Evolutionary conservation across 2,113 vertebrate genomes (phyloP).

Genomic region (Phrynosoma platyrhinos): DNA sequence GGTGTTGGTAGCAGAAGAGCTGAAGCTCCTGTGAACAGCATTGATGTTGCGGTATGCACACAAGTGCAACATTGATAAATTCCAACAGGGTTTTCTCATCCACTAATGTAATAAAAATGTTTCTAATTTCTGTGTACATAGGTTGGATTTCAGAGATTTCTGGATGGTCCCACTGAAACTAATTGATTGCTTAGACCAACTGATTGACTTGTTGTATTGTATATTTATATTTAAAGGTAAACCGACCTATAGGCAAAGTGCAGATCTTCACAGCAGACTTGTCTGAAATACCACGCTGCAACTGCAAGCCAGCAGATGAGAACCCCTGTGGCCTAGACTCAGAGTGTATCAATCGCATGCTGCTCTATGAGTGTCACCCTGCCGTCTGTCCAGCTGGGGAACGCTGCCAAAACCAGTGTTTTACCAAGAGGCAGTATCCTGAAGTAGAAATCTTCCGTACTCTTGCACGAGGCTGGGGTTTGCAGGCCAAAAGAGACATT

Average conservation of each 20-base stretch:
- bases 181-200: neutral
- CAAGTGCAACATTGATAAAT: neutral
- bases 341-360: constrained; percentile 98
- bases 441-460: constrained; percentile 97
- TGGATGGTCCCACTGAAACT: too few relatives aligned
- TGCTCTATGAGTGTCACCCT: constrained; percentile 97
- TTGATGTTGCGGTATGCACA: neutral
- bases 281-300: constrained; percentile 95
- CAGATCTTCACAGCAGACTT: constrained; percentile 96
- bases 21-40: neutral
- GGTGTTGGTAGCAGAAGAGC: neutral
- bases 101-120: neutral
- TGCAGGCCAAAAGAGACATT: constrained; percentile 92
- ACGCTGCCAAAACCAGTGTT: constrained; percentile 94
- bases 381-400: constrained; percentile 91
- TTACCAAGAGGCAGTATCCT: constrained; percentile 94
- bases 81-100: neutral
- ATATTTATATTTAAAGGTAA: constrained; percentile 80
- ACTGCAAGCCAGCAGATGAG: constrained; percentile 94
- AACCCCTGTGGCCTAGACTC: constrained; percentile 95
- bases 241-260: constrained; percentile 94
- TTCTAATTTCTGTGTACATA: neutral
- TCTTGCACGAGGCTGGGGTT: constrained; percentile 92
- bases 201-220: neutral
- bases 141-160: neutral